phyloP scores from a whole-genome alignment of 2,113 vertebrate species.

The Gracilinanus agilis region DNA sequence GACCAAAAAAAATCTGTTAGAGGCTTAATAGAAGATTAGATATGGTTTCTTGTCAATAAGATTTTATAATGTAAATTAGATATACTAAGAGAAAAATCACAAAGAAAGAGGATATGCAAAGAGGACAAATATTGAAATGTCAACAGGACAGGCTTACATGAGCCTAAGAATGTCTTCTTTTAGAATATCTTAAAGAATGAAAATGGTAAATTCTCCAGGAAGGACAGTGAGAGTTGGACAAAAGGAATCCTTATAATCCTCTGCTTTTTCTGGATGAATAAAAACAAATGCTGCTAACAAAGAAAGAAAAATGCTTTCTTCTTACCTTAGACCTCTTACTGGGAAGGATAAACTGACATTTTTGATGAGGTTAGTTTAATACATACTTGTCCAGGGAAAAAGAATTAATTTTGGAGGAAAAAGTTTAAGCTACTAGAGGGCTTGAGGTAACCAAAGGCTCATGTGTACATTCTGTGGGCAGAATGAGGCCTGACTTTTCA shows the following conservation, averaged over 20 bases:
- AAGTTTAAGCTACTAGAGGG: background rate
- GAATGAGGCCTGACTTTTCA: background rate
- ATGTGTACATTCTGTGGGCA: background rate
- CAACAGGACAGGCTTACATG: background rate
- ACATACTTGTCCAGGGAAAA: background rate
- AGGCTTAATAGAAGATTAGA: slow-evolving; percentile 33
- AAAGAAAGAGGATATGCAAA: slow-evolving; percentile 18
- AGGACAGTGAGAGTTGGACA: background rate
- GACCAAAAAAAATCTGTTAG: background rate
- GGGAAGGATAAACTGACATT: background rate
- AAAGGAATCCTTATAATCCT: background rate
- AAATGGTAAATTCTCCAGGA: background rate
- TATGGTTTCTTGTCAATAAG: background rate
- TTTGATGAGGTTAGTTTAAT: background rate
- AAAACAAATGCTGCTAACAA: background rate
- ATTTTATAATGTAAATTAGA: slow-evolving; percentile 7
- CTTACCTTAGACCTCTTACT: background rate
- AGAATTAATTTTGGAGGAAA: background rate
- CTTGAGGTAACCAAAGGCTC: background rate
- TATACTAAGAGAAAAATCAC: slow-evolving; percentile 42
- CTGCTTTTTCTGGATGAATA: background rate
- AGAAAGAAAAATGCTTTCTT: background rate
- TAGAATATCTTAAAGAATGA: background rate
- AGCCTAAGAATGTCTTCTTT: background rate
- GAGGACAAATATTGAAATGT: too few species aligned